Evolutionary conservation across 2,888 invertebrate species (phyloP).

Genomic region (Villa cingulata): DNA sequence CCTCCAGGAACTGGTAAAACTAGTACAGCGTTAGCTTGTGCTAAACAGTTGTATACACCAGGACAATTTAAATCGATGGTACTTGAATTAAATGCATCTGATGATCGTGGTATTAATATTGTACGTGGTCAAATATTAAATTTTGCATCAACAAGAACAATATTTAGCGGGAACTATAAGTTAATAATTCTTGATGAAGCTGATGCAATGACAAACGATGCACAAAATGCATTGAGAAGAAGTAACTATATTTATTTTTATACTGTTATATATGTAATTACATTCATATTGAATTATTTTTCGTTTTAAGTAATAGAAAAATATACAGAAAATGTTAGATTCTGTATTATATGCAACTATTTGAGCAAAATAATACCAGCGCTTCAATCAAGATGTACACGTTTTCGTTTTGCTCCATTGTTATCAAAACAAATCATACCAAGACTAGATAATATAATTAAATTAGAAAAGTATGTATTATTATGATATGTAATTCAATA

Average conservation of each 20-base stretch:
- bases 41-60: conserved; percentile 77
- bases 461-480: conserved; percentile 62
- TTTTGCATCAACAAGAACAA: conserved; percentile 92
- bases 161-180: conserved; percentile 88
- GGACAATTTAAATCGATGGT: conserved; percentile 91
- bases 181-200: conserved; percentile 96
- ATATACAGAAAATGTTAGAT: conserved; percentile 95
- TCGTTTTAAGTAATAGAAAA: conserved; percentile 78
- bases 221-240: conserved; percentile 92
- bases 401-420: conserved; percentile 90
- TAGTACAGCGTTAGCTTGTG: conserved; percentile 92
- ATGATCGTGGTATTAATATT: conserved; percentile 93
- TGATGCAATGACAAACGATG: conserved; percentile 99
- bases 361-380: conserved; percentile 97
- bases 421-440: conserved; percentile 77
- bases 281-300: not conserved
- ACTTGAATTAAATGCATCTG: conserved; percentile 89
- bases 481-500: no score
- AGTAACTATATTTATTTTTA: conserved; percentile 50
- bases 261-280: no score
- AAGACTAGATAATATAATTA: conserved; percentile 68
- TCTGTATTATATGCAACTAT: conserved; percentile 98
- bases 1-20: conserved; percentile 99
- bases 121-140: conserved; percentile 87
- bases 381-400: conserved; percentile 92